Evolutionary conservation across 2,888 invertebrate species (phyloP).

Genomic region (Catonia carolina): DNA sequence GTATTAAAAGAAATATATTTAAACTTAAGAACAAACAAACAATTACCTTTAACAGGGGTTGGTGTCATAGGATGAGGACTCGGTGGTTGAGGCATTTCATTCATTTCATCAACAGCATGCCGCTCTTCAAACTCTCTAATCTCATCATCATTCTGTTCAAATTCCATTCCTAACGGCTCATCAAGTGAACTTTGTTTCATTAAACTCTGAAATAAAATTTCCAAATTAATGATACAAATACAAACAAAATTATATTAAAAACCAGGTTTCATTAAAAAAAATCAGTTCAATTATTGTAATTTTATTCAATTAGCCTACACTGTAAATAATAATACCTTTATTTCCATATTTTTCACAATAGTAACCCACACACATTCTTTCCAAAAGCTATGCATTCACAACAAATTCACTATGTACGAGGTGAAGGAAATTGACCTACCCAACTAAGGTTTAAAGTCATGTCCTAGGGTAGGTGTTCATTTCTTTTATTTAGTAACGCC

Average conservation of each 20-base stretch:
- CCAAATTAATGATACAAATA: neutral
- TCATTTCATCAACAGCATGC: constrained; percentile 40
- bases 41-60: constrained; percentile 35
- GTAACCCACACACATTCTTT: no score
- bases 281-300: neutral
- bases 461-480: no score
- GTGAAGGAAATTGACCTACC: no score
- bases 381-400: no score
- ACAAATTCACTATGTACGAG: no score
- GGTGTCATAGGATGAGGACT: constrained; percentile 50
- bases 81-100: constrained; percentile 45
- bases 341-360: no score
- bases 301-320: neutral
- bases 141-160: constrained; percentile 46
- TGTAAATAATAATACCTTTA: no score
- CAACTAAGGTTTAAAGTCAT: no score
- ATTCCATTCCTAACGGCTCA: constrained; percentile 51
- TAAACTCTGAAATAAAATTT: constrained; percentile 54
- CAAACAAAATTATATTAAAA: neutral
- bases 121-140: constrained; percentile 49
- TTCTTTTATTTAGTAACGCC: no score
- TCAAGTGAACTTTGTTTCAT: constrained; percentile 90
- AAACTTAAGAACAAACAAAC: no score
- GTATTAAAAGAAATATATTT: no score
- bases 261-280: neutral